A percentile compares a stretch with the other conserved stretches of the same genome.
Evolutionary conservation across 1,140 invertebrate genomes (phyloP).

Genomic region (Drosophila sturtevanti): DNA sequence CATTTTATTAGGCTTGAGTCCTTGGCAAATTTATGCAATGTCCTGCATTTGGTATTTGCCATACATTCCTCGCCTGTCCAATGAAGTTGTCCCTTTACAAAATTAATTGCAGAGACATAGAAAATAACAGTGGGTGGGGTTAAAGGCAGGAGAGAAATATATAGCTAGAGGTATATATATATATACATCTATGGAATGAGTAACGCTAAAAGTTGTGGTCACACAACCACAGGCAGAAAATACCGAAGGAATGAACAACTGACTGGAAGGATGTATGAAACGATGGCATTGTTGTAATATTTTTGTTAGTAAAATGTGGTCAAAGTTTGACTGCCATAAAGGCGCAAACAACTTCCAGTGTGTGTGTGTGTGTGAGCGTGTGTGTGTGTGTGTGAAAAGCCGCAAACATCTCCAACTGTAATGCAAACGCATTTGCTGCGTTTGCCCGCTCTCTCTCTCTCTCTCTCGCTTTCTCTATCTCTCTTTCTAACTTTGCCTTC

Average conservation of each 20-base stretch:
- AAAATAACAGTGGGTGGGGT: neutral
- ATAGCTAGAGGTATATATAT: neutral
- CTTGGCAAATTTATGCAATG: slow-evolving; percentile 59
- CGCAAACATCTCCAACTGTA: slow-evolving; percentile 75
- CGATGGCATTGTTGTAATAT: slow-evolving; percentile 72
- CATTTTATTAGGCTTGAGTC: slow-evolving; percentile 33
- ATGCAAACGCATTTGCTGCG: slow-evolving; percentile 75
- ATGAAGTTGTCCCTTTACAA: slow-evolving; percentile 76
- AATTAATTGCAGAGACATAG: slow-evolving; percentile 69
- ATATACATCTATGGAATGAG: neutral
- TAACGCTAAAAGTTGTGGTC: slow-evolving; percentile 40
- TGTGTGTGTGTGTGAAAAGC: slow-evolving; percentile 38
- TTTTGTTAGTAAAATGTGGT: slow-evolving; percentile 79
- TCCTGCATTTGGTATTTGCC: slow-evolving; percentile 53
- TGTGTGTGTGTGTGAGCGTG: slow-evolving; percentile 20
- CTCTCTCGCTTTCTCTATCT: neutral
- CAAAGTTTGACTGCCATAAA: slow-evolving; percentile 78
- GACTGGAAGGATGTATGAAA: slow-evolving; percentile 14
- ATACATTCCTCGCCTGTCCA: slow-evolving; percentile 73
- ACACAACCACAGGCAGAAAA: slow-evolving; percentile 27
- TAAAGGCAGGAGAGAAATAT: neutral
- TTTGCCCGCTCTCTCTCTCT: neutral
- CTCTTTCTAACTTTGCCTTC: neutral
- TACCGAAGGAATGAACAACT: slow-evolving; percentile 23
- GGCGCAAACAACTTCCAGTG: slow-evolving; percentile 65